A percentile compares a stretch with the other conserved stretches of the same genome.
Evolutionary conservation across 2,888 invertebrate genomes (phyloP).

Genomic region (Drosophila lacicola): DNA sequence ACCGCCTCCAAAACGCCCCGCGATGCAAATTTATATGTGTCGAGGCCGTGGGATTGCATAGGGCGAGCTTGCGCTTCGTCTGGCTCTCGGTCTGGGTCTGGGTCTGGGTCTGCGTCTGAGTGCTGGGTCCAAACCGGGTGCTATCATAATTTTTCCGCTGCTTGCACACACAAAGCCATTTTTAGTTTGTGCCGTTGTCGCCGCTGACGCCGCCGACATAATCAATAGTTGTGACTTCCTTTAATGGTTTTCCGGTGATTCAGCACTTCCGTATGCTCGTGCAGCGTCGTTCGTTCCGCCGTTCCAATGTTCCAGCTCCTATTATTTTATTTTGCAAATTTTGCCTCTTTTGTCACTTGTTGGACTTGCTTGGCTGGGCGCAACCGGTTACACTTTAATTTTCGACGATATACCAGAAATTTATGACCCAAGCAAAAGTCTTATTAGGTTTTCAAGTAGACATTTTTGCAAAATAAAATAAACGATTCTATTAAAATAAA

Average conservation of each 20-base stretch:
- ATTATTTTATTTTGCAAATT: slow-evolving; percentile 67
- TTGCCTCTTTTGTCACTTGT: slow-evolving; percentile 66
- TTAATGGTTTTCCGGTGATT: slow-evolving; percentile 82
- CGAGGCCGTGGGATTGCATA: slow-evolving; percentile 46
- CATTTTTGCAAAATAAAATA: background rate
- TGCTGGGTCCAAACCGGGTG: slow-evolving; percentile 42
- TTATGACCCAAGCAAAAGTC: slow-evolving; percentile 48
- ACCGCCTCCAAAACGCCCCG: slow-evolving; percentile 12
- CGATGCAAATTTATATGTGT: slow-evolving; percentile 62
- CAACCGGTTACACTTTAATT: slow-evolving; percentile 57
- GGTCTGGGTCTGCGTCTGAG: background rate
- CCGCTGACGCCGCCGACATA: slow-evolving; percentile 65
- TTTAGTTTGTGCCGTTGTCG: slow-evolving; percentile 57
- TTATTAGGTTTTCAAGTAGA: slow-evolving; percentile 44
- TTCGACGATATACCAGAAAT: slow-evolving; percentile 35
- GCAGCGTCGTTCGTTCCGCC: slow-evolving; percentile 16
- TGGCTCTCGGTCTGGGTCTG: background rate
- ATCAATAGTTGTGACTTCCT: slow-evolving; percentile 82
- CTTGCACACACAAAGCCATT: slow-evolving; percentile 70
- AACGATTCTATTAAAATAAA: slow-evolving; percentile 14
- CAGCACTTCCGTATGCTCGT: slow-evolving; percentile 67
- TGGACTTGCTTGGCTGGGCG: slow-evolving; percentile 50
- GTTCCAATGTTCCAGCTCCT: slow-evolving; percentile 25
- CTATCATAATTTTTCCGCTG: slow-evolving; percentile 71
- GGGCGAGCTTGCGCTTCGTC: slow-evolving; percentile 26